These are phyloP conservation scores for Rhinichthys osculus DNA, from an alignment of 2,797 vertebrate genomes.

Conservation along the genomic window DNA sequence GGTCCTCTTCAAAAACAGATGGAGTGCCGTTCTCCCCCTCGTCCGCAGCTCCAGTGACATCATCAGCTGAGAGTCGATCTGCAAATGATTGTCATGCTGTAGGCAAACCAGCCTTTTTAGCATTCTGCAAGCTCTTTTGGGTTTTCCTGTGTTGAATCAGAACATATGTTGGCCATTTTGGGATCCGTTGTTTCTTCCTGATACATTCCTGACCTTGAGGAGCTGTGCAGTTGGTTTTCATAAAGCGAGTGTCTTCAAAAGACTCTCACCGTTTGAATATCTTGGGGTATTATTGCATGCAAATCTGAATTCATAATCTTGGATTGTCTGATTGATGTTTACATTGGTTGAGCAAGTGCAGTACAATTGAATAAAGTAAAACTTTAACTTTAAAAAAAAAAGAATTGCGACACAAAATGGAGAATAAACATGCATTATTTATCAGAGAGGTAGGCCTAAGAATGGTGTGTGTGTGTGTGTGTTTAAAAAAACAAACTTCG, in stretches of 20 bases:
- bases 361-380: not conserved
- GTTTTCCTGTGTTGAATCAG: constrained; percentile 63
- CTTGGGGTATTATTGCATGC: not conserved
- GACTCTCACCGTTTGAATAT: constrained; percentile 27
- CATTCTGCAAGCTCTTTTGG: constrained; percentile 63
- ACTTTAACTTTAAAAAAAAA: not conserved
- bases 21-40: constrained; percentile 62
- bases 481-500: not conserved
- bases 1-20: constrained; percentile 17
- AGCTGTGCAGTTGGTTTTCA: constrained; percentile 77
- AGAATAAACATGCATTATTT: not conserved
- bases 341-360: not conserved
- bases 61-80: constrained; percentile 66
- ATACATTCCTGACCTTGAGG: constrained; percentile 77
- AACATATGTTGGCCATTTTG: constrained; percentile 78
- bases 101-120: constrained; percentile 62
- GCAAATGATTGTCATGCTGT: constrained; percentile 72
- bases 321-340: not conserved
- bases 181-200: constrained; percentile 51
- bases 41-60: constrained; percentile 67
- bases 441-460: not conserved
- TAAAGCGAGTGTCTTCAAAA: constrained; percentile 69
- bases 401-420: not conserved
- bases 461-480: not conserved
- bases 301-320: not conserved